Percentiles rank a stretch among this genome's conserved stretches.
Conservation (phyloP, 2,797 vertebrate species). For the Syngnathus acus region DNA sequence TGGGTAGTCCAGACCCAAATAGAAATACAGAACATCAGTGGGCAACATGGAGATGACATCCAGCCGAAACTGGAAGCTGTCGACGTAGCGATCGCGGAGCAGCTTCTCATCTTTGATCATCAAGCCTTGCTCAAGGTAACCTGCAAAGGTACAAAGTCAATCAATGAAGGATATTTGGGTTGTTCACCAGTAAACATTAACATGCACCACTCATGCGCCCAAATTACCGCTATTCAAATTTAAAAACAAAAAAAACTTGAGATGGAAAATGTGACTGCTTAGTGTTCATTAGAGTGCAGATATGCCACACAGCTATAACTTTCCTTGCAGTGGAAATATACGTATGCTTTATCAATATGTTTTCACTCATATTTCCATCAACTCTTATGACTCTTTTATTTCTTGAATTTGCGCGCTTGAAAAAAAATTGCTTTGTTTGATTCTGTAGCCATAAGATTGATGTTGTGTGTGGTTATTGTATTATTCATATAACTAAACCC, state of each 20-base stretch:
- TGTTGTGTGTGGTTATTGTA: background rate
- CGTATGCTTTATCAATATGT: too few relatives aligned
- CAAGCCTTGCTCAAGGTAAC: constrained; percentile 91
- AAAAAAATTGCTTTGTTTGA: background rate
- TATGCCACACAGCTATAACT: too few relatives aligned
- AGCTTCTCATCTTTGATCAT: constrained; percentile 81
- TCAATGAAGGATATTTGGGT: background rate
- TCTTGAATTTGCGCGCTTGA: background rate
- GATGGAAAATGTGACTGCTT: too few relatives aligned
- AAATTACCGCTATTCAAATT: too few relatives aligned
- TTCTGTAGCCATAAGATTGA: background rate
- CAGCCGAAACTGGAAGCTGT: constrained; percentile 79
- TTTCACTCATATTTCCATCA: background rate
- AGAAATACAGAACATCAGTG: constrained; percentile 83
- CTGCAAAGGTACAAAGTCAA: constrained; percentile 51
- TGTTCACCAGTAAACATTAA: background rate
- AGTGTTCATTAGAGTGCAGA: too few relatives aligned
- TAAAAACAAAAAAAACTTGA: too few relatives aligned
- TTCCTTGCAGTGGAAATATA: too few relatives aligned
- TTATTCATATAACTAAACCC: too few relatives aligned
- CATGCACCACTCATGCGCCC: too few relatives aligned
- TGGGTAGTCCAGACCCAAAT: constrained; percentile 84
- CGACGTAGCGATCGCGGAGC: constrained; percentile 74
- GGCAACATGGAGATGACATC: constrained; percentile 86
- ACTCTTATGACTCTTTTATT: background rate